Conservation (phyloP, 2,888 invertebrate species). For the Crossocerus cetratus region DNA sequence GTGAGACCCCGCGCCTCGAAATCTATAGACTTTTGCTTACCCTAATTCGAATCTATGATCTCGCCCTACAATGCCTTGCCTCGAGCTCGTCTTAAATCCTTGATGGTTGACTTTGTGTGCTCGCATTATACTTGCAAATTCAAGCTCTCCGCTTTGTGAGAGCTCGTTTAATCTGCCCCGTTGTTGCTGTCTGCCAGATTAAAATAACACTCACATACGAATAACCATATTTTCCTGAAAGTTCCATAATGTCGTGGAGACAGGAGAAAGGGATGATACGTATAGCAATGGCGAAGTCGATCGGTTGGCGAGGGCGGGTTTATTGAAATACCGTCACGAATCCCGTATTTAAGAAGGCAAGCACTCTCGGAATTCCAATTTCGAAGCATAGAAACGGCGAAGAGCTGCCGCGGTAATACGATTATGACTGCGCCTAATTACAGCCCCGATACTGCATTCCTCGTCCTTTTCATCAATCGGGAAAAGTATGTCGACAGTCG, state of each 20-base stretch:
- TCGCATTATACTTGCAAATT: too few species aligned
- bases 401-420: constrained; percentile 52
- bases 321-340: constrained; percentile 74
- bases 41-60: too few species aligned
- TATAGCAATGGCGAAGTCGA: constrained; percentile 7
- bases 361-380: constrained; percentile 71
- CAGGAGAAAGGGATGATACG: neutral
- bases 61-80: too few species aligned
- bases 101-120: too few species aligned
- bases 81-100: too few species aligned
- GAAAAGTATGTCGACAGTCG: constrained; percentile 10
- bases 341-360: constrained; percentile 64
- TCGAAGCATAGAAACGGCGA: constrained; percentile 53
- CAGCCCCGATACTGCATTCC: constrained; percentile 43
- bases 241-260: neutral
- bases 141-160: too few species aligned
- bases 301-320: constrained; percentile 49
- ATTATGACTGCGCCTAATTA: constrained; percentile 65
- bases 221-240: too few species aligned
- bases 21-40: too few species aligned
- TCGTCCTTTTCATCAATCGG: constrained; percentile 12
- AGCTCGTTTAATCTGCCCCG: too few species aligned
- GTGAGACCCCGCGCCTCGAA: too few species aligned
- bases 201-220: too few species aligned
- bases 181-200: too few species aligned